Conservation (phyloP, 2,797 vertebrate species). For the Epinephelus malabaricus region DNA sequence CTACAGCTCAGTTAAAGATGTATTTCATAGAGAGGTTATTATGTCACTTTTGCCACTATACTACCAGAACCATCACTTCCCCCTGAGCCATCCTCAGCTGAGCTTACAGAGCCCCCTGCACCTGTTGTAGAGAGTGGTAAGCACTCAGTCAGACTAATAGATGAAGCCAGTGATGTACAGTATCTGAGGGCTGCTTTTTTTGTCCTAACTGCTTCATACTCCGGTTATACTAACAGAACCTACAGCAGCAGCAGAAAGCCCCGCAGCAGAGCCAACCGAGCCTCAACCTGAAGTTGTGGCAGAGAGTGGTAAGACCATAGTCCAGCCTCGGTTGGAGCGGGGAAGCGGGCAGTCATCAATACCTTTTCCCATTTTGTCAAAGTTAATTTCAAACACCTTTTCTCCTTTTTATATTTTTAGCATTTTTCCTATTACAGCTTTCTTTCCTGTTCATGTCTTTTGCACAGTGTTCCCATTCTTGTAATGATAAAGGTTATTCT, state of each 20-base stretch:
- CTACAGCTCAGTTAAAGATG: neutral
- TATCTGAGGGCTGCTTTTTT: conserved; percentile 2
- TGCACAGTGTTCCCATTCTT: conserved; percentile 26
- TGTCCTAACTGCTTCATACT: conserved; percentile 47
- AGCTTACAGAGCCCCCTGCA: conserved; percentile 49
- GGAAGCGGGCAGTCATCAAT: conserved; percentile 2
- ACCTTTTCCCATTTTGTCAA: conserved; percentile 9
- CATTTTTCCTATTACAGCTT: conserved; percentile 35
- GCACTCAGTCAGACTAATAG: conserved; percentile 30
- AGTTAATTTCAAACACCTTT: conserved; percentile 21
- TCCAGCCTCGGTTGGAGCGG: conserved; percentile 26
- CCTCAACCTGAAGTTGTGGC: conserved; percentile 55
- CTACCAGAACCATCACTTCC: conserved; percentile 51
- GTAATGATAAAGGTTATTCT: conserved; percentile 49
- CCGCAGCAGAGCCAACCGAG: conserved; percentile 53
- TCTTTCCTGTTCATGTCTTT: conserved; percentile 1
- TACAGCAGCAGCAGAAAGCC: conserved; percentile 58
- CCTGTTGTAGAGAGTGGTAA: conserved; percentile 73
- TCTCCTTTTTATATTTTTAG: conserved; percentile 4
- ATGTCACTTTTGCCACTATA: conserved; percentile 38
- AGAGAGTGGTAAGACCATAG: conserved; percentile 69
- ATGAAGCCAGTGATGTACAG: neutral
- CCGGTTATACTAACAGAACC: conserved; percentile 69
- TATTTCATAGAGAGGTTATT: conserved; percentile 2
- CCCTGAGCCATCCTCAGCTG: conserved; percentile 41